Base-by-base conservation (phyloP, 1,140 invertebrate genomes). In the Coelopa frigida region DNA sequence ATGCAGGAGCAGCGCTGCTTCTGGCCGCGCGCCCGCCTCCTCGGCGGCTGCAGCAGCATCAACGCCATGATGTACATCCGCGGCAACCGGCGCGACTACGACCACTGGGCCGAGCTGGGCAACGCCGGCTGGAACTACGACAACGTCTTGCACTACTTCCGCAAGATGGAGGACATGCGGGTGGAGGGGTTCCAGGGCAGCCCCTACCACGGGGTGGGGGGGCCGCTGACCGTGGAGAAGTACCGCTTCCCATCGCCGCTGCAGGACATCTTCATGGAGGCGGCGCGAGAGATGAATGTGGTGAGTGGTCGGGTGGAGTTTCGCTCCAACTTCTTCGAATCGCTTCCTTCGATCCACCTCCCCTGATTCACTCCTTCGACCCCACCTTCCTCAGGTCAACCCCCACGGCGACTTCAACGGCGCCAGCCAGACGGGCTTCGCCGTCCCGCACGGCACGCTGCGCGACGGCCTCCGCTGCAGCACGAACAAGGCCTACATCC, bases 51-150 rank as follows among this genome's bases (percentile, higher is more conserved):
- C 2, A 89, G 85, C 53, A 80, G 82, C 4, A 68, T 94, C 11
- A 94, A 94, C 60, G 89, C 85, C 3, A 93, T 94, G 89, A 74
- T 91, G 27, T 94, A 93, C 53, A 78, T 92, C 0, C 72, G 91
- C 23, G 91, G 91, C 1, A 90, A 94, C 70, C 78, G 75, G 27
- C 72, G 67, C 4, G 90, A 94, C 70, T 96, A 93, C 59, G 85
- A 96, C 59, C 63, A 77, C 12, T 95, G 89, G 89, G 79, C 79
- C 17, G 68, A 69, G 26, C 57, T 80, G 65, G 87, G 77, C 53
- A 91, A 84, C 67, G 42, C 61, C 3, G 86, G 78, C 12, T 92
- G 88, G 78, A 75, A 82, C 15, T 85, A 88, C 43, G 76, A 83
- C 24, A 84, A 82, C 20, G 78, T 94, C 36, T 72, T 93, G 21